These are phyloP conservation scores for Delichon dasypus DNA, from an alignment of 2,797 vertebrate genomes.

Conservation along the genomic window DNA sequence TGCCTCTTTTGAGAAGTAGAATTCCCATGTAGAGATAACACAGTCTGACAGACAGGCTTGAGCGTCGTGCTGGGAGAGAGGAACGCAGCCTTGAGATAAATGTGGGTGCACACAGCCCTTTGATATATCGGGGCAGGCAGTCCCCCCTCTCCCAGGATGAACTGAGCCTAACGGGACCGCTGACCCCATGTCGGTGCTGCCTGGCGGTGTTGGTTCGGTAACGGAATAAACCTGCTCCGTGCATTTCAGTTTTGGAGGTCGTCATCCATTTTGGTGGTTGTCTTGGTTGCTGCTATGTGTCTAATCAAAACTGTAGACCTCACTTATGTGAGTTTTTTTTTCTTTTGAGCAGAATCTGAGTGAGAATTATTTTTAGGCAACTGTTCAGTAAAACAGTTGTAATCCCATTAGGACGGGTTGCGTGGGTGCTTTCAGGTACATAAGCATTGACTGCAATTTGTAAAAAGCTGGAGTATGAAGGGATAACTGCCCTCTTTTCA, in stretches of 20 bases:
- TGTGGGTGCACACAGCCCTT: neutral
- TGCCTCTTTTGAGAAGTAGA: neutral
- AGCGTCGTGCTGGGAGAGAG: neutral
- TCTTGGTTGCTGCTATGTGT: neutral
- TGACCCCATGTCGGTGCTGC: neutral
- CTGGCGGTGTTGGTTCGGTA: fast-evolving
- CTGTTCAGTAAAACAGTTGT: neutral
- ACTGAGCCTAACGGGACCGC: neutral
- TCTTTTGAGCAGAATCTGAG: neutral
- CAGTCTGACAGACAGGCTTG: neutral
- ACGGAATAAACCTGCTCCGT: neutral
- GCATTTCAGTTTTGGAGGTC: neutral
- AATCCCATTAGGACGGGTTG: neutral
- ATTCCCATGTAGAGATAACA: neutral
- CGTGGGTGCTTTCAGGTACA: neutral
- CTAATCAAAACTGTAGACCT: neutral
- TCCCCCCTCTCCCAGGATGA: neutral
- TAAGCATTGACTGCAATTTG: neutral
- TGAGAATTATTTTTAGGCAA: neutral
- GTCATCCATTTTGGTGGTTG: fast-evolving
- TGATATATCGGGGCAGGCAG: fast-evolving
- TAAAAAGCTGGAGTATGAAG: neutral
- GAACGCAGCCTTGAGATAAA: neutral
- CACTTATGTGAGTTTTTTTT: neutral
- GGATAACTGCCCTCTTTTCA: neutral